These are phyloP conservation scores for Rhombomys opimus DNA, from an alignment of 2,113 vertebrate genomes.

Conservation along the genomic window DNA sequence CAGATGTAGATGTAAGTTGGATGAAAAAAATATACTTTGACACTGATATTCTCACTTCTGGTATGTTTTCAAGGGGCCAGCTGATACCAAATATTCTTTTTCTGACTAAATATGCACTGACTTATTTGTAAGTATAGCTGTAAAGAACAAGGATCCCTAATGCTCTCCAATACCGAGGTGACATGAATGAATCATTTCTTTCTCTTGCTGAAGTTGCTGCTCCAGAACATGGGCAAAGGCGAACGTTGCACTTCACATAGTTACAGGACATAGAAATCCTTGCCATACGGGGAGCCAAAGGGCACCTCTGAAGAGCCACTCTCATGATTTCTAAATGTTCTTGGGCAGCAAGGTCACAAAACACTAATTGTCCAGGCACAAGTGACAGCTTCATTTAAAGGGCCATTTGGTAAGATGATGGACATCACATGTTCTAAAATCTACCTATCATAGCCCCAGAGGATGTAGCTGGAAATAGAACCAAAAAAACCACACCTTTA, in stretches of 20 bases:
- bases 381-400: slow-evolving; percentile 66
- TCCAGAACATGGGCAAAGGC: background rate
- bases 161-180: background rate
- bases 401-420: slow-evolving; percentile 32
- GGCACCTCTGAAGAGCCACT: slow-evolving; percentile 14
- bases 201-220: background rate
- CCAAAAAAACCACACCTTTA: background rate
- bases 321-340: slow-evolving; percentile 43
- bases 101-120: background rate
- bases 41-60: background rate
- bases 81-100: background rate
- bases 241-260: background rate
- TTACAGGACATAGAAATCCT: background rate
- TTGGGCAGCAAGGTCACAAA: slow-evolving; percentile 15
- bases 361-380: slow-evolving; percentile 40
- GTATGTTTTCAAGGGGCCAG: slow-evolving; percentile 5
- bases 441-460: background rate
- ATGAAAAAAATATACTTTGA: background rate
- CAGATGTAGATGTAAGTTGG: background rate
- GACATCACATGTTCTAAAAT: slow-evolving; percentile 17
- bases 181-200: background rate
- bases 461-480: slow-evolving; percentile 39
- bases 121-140: slow-evolving; percentile 5
- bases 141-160: slow-evolving; percentile 1
- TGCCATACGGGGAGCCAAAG: background rate